Evolutionary conservation across 2,888 invertebrate genomes (phyloP), one percentile per base, ranked within the genome.

Genomic region (Zygothrica quintamaculata): DNA sequence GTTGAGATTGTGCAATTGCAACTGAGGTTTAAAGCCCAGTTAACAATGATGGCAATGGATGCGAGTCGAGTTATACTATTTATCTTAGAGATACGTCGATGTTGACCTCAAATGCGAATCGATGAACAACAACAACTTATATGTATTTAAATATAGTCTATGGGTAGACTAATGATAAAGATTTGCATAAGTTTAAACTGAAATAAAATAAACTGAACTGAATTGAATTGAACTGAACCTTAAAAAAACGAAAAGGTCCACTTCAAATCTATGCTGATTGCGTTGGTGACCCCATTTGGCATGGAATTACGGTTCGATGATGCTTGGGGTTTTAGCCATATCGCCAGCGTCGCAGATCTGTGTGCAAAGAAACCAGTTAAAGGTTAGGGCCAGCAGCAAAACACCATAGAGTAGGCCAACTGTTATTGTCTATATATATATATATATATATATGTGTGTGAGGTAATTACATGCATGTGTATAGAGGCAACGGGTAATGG

Each of bases 361-460:
- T n/a, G n/a, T n/a, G n/a, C n/a, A n/a, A n/a, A n/a, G n/a, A 62
- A 68, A 52, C 61, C 74, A 50, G 65, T 57, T 73, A 78, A 77
- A 77, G 77, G 66, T 69, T 65, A 75, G 53, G 72, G 58, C 69
- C 73, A 56, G 11, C 55, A 53, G 36, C 58, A 56, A n/a, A n/a
- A 13, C 40, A 7, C 7, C 46, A 7, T 26, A n/a, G 42, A 74
- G 67, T 75, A 61, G 74, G 77, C 72, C 77, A 77, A 53, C 72
- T n/a, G n/a, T n/a, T n/a, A n/a, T n/a, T n/a, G n/a, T n/a, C n/a
- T n/a, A n/a, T n/a, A n/a, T n/a, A n/a, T n/a, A n/a, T n/a, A n/a
- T n/a, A n/a, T n/a, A n/a, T n/a, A 68, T 42, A 40, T 36, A 53
- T 33, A 57, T 48, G 12, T 50, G 58, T 47, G 31, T 37, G 40